phyloP scores from a whole-genome alignment of 2,113 vertebrate genomes.

The Canis aureus region DNA sequence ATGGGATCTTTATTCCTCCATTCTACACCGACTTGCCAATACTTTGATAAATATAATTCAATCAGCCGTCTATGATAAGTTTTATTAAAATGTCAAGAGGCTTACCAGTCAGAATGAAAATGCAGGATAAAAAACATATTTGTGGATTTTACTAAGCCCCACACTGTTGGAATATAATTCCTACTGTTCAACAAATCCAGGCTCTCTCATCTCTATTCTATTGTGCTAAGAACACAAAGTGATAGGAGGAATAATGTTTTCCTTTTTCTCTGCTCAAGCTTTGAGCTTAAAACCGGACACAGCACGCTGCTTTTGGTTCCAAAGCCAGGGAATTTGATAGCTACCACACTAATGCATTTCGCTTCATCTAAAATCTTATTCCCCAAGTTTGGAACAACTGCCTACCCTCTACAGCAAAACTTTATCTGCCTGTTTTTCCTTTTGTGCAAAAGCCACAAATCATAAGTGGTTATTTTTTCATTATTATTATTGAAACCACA shows the following conservation, averaged over 20 bases:
- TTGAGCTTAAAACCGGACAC: conserved; percentile 69
- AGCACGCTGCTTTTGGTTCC: conserved; percentile 51
- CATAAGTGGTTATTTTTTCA: background rate
- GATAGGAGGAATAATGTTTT: conserved; percentile 68
- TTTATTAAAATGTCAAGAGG: conserved; percentile 82
- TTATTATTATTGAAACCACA: background rate
- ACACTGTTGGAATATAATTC: conserved; percentile 72
- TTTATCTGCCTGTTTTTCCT: background rate
- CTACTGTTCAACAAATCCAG: conserved; percentile 75
- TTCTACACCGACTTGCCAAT: conserved; percentile 48
- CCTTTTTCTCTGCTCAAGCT: conserved; percentile 68
- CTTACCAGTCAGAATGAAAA: conserved; percentile 76
- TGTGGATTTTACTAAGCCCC: conserved; percentile 76
- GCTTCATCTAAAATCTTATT: conserved; percentile 48
- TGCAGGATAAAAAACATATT: conserved; percentile 65
- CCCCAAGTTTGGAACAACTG: conserved; percentile 13
- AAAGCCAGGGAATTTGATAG: conserved; percentile 66
- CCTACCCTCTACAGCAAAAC: background rate
- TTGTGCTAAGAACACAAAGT: conserved; percentile 75
- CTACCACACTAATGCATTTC: background rate
- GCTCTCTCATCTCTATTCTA: conserved; percentile 64
- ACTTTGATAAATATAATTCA: conserved; percentile 77
- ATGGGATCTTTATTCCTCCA: background rate
- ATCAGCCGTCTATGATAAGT: conserved; percentile 67
- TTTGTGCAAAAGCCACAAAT: background rate